Base-by-base conservation (phyloP, 2,797 vertebrate species). In the Sebastes trivittatus region DNA sequence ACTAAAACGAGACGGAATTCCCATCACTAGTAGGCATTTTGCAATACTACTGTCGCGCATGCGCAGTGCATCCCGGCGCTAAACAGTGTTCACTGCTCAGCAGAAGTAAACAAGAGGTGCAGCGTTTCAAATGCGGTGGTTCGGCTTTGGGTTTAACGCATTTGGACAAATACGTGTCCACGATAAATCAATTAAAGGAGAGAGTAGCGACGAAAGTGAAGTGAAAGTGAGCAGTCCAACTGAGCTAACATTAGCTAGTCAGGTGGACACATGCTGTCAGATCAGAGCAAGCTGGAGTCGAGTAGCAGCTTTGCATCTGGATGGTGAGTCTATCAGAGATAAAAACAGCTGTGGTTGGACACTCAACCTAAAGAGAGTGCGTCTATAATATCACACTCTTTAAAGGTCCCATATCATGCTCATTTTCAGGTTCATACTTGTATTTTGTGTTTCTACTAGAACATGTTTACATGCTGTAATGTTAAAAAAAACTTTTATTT, bases 61-160 rank as follows among this genome's bases (percentile, higher is more conserved):
- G 88, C 88, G 89, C 84, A 56, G 3, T 25, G 5, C 4, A 4
- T 2, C 1, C 6, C 5, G 0, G 2, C 4, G 20, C 11, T 4
- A 3, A 3, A 2, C 5, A 11, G 23, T 8, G 67, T 62, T 59
- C 4, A 7, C 38, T 10, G 34, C 11, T 30, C 16, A 16, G 14
- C 46, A 38, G 1, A 27, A 16, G 13, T 29, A 22, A 14, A 6
- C 18, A 1, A 1, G 22, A 32, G n/a, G 1, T 2, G 0, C 32
- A 9, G 56, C 7, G 25, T 38, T n/a, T 56, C 54, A 62, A 63
- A 94, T 93, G 92, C 86, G 71, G 1, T 98, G 98, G 97, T 95
- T 97, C 62, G 96, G 93, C 0, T 97, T 98, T 32, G 98, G 98
- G 0, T 97, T 97, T 68, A 96, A 96, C 61, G 95, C 94, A 2